Evolutionary conservation across 2,113 vertebrate genomes (phyloP), one percentile per base, ranked within the genome.

Genomic region (Delphinus delphis): DNA sequence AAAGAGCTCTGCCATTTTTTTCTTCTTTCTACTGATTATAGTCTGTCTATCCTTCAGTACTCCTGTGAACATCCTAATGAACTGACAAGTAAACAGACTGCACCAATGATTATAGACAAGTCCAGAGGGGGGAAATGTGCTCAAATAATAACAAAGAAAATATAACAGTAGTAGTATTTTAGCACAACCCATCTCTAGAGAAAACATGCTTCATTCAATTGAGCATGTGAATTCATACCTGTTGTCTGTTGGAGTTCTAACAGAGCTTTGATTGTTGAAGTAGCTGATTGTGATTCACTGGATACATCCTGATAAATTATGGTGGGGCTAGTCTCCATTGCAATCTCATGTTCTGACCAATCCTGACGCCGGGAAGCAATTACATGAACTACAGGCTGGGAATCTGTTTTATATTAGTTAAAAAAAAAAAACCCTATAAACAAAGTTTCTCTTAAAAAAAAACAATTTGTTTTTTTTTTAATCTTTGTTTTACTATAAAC

Each of bases 211-310:
- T 98, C 96, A 97, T 87, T 98, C 96, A 96, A 1, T 15, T 96
- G 93, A 98, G 96, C 96, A 98, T 96, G 92, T 97, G 92, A 96
- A 93, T 88, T 97, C 98, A 97, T 96, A 99, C 99, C 99, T 99
- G 99, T 99, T 53, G 99, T 99, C 98, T 99, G 99, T 97, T 99
- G 99, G 94, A 99, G 99, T 98, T 99, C 99, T 98, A 99, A 98
- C 58, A 99, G 98, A 23, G 99, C 99, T 99, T 99, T 99, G 97
- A 99, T 99, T 11, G 99, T 99, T 93, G 99, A 99, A 23, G 99
- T 99, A 47, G 99, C 99, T 0, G 99, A 99, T 98, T 99, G 99
- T 95, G 99, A 99, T 98, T 99, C 99, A 97, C 97, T 99, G 31
- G 99, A 98, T 90, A 99, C 98, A 23, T 99, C 99, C 98, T 99